A percentile compares a stretch with the other conserved stretches of the same genome.
These are phyloP conservation scores for Sebastes minor DNA, from an alignment of 2,797 vertebrate genomes.

Conservation along the genomic window DNA sequence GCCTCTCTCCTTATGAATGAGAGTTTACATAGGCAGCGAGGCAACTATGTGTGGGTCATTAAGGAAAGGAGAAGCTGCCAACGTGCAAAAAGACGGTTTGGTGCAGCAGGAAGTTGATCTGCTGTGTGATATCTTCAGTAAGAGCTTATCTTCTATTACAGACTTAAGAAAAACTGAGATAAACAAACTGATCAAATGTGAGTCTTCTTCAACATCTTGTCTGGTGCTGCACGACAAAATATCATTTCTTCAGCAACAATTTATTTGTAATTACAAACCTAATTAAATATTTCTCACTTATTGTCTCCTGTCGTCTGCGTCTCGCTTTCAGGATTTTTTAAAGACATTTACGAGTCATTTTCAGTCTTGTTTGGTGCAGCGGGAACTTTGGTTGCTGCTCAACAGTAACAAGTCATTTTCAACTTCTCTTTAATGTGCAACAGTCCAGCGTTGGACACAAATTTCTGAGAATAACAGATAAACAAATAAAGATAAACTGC, in stretches of 20 bases:
- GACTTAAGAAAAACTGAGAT: background rate
- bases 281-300: background rate
- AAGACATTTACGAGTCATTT: background rate
- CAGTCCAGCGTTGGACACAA: background rate
- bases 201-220: background rate
- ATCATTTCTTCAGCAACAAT: background rate
- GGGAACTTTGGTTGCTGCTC: background rate
- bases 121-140: background rate
- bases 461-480: background rate
- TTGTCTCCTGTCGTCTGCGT: background rate
- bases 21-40: constrained; percentile 70
- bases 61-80: constrained; percentile 42
- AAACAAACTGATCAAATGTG: background rate
- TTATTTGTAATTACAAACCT: background rate
- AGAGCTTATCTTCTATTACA: background rate
- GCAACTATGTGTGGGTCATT: constrained; percentile 55
- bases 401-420: too few relatives aligned
- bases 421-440: too few relatives aligned
- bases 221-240: background rate
- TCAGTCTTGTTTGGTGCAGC: background rate
- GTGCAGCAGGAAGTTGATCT: background rate
- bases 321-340: background rate
- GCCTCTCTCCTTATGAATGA: constrained; percentile 68
- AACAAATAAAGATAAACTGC: background rate
- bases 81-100: constrained; percentile 2